Base-by-base conservation (phyloP, 2,113 vertebrate genomes). In the Thomomys bottae region DNA sequence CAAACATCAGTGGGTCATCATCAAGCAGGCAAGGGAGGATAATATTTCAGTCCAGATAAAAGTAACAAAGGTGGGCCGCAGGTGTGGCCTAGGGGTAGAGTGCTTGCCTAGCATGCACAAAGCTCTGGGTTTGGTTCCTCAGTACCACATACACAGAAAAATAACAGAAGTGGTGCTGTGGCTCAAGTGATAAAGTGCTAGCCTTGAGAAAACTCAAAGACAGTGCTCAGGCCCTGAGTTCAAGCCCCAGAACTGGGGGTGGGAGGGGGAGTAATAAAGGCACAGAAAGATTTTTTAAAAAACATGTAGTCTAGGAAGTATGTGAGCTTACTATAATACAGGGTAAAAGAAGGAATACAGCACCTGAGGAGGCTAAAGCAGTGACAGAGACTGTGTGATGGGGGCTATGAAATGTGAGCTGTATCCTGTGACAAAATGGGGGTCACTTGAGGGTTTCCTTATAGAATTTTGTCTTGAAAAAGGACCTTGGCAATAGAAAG, bases 391-490 rank as follows among this genome's bases (percentile, higher is more conserved):
- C 30, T 59, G 28, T 57, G 49, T 59, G n/a, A n/a, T n/a, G n/a
- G 49, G 57, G 71, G 18, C 67, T 84, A 23, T 80, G 57, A 87
- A 73, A 38, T 70, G 54, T 64, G n/a, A 70, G 12, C 36, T 68
- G 70, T 54, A 81, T 64, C 38, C 66, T 81, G 6, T 88, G 26
- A 83, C 32, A 36, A 83, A 32, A 57, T 30, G 38, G 26, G 28
- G 70, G 59, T 57, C 76, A 66, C 81, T 81, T 88, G 71, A 94
- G 45, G 7, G 9, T 85, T 91, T 70, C 34, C 42, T 90, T 36
- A 76, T 21, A 54, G 64, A 94, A 71, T 61, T 71, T 66, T 79
- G 57, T n/a, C 67, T 90, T 92, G 64, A 92, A 89, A 92, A 78
- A 61, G 61, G n/a, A 90, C 57, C 82, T 88, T 61, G 30, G 15